A percentile compares a stretch with the other conserved stretches of the same genome.
Evolutionary conservation across 1,140 invertebrate species (phyloP).

Genomic region (Saccostrea glomerata): DNA sequence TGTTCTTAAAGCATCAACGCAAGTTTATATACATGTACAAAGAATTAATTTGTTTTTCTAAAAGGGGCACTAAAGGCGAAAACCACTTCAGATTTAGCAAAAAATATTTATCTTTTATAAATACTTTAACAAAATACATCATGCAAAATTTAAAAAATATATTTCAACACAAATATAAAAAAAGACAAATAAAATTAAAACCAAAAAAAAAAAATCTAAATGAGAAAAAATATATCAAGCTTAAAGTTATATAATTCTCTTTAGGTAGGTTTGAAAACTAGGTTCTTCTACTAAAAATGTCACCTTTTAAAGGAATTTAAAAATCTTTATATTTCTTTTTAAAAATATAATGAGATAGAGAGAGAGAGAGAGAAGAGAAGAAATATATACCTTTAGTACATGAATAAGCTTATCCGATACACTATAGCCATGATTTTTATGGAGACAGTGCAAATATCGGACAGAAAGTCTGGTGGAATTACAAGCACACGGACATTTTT

Average conservation of each 20-base stretch:
- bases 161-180: background rate
- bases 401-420: background rate
- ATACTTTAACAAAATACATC: background rate
- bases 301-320: too few relatives aligned
- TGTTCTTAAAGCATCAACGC: background rate
- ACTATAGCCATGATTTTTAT: constrained; percentile 16
- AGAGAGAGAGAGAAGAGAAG: constrained; percentile 1
- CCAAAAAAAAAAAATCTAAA: background rate
- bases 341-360: background rate
- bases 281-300: too few relatives aligned
- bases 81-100: background rate
- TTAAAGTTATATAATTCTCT: background rate
- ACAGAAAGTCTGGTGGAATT: background rate
- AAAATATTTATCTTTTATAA: background rate
- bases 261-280: background rate
- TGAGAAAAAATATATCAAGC: background rate
- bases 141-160: background rate
- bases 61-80: too few relatives aligned
- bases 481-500: background rate
- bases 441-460: background rate
- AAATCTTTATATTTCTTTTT: too few relatives aligned
- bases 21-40: background rate
- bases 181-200: background rate
- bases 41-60: background rate
- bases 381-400: background rate